Percentiles rank a stretch among this genome's conserved stretches.
These are phyloP conservation scores for Zaprionus capensis DNA, from an alignment of 1,140 invertebrate species.

Conservation along the genomic window DNA sequence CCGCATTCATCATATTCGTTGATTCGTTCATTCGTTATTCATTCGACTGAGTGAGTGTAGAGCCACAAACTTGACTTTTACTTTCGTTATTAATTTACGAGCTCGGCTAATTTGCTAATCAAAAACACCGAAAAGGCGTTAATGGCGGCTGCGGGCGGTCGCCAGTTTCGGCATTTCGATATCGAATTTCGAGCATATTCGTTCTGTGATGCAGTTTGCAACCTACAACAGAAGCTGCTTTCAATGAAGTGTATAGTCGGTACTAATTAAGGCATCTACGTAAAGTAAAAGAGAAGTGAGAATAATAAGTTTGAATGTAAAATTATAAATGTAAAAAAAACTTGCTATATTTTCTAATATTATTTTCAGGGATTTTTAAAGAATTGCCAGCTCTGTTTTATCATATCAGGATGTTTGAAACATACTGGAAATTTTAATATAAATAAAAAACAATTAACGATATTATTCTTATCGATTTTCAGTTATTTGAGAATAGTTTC, in stretches of 20 bases:
- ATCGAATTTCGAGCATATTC: not conserved
- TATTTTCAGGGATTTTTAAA: no score
- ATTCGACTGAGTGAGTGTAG: not conserved
- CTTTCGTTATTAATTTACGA: slow-evolving; percentile 61
- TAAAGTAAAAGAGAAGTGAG: no score
- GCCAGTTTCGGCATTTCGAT: not conserved
- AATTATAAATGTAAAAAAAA: no score
- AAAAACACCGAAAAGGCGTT: slow-evolving; percentile 44
- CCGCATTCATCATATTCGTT: slow-evolving; percentile 3
- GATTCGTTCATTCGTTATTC: slow-evolving; percentile 4
- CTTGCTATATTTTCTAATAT: no score
- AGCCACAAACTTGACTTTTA: slow-evolving; percentile 21
- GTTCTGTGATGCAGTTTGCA: not conserved
- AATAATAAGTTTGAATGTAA: no score
- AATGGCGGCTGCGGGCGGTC: slow-evolving; percentile 37
- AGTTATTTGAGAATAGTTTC: not conserved
- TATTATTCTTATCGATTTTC: not conserved
- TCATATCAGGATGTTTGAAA: no score
- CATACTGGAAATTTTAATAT: no score
- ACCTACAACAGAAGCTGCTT: not conserved
- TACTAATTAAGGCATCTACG: no score
- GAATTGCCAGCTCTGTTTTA: no score
- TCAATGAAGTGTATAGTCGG: not conserved
- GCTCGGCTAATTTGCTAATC: slow-evolving; percentile 43
- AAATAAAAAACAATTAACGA: no score